A percentile compares a stretch with the other conserved stretches of the same genome.
These are phyloP conservation scores for Drosophila mulleri DNA, from an alignment of 2,888 invertebrate genomes.

Conservation along the genomic window DNA sequence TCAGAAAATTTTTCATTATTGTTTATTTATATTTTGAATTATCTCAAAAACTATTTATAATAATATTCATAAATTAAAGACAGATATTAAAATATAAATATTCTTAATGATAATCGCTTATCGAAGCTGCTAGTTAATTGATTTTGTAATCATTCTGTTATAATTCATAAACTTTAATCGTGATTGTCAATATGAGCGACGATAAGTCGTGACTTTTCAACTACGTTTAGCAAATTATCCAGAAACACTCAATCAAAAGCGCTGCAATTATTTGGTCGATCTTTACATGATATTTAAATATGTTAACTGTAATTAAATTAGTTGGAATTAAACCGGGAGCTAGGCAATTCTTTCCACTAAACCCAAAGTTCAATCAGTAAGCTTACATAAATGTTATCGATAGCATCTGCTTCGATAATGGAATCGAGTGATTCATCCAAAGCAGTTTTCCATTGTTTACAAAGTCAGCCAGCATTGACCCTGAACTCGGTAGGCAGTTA, in stretches of 20 bases:
- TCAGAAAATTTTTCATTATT: too few relatives aligned
- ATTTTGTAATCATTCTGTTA: neutral
- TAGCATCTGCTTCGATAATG: neutral
- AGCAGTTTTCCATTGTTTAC: constrained; percentile 16
- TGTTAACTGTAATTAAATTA: neutral
- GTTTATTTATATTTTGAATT: too few relatives aligned
- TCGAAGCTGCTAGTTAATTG: neutral
- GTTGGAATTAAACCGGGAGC: constrained; percentile 5
- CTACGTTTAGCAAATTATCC: constrained; percentile 16
- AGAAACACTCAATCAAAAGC: constrained; percentile 31
- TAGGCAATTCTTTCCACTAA: neutral
- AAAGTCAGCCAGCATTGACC: constrained; percentile 38
- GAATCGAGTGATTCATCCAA: neutral
- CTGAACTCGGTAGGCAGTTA: constrained; percentile 61
- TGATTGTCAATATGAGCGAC: constrained; percentile 3
- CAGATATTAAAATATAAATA: too few relatives aligned
- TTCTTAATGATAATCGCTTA: neutral
- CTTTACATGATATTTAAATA: neutral
- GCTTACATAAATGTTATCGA: constrained; percentile 8
- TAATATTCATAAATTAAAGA: too few relatives aligned
- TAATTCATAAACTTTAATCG: constrained; percentile 21
- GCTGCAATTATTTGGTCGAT: constrained; percentile 25
- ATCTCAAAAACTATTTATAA: too few relatives aligned
- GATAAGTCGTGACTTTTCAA: constrained; percentile 48
- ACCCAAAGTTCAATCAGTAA: constrained; percentile 1